Evolutionary conservation across 2,113 vertebrate species (phyloP).

Genomic region (Callochromis pleurospilus): DNA sequence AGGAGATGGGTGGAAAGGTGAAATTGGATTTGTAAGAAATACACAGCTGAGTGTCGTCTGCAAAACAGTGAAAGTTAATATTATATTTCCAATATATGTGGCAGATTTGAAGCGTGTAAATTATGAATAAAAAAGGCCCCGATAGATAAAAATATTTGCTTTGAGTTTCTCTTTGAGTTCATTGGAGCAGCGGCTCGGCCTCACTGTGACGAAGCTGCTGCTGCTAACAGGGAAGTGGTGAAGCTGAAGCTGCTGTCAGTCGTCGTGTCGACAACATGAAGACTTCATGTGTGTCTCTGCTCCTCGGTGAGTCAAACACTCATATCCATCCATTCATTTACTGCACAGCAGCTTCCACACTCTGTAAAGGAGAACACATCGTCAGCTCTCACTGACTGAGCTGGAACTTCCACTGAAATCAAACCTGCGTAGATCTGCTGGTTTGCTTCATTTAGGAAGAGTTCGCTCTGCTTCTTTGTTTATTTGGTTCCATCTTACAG

Average conservation of each 20-base stretch:
- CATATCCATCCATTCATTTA: fast-evolving
- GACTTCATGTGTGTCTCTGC: fast-evolving
- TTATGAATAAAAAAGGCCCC: fast-evolving
- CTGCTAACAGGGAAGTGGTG: background rate
- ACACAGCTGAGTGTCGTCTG: fast-evolving
- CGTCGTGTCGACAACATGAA: fast-evolving
- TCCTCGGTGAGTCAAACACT: background rate
- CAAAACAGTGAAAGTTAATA: fast-evolving
- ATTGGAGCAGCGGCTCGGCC: fast-evolving
- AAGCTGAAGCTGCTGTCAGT: background rate
- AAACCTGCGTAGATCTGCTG: background rate
- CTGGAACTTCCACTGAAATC: background rate
- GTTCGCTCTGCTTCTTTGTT: background rate
- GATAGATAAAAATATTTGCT: fast-evolving
- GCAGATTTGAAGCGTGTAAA: background rate
- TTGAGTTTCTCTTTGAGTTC: fast-evolving
- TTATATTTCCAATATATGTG: background rate
- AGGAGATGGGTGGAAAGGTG: background rate
- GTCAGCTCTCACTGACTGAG: background rate
- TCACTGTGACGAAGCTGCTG: fast-evolving
- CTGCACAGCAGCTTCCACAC: fast-evolving
- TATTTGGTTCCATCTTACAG: background rate
- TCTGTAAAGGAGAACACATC: background rate
- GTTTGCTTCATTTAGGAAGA: background rate
- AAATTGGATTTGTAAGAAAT: fast-evolving